Evolutionary conservation across 2,797 vertebrate species (phyloP), one percentile per base, ranked within the genome.

Genomic region (Myotis daubentonii): DNA sequence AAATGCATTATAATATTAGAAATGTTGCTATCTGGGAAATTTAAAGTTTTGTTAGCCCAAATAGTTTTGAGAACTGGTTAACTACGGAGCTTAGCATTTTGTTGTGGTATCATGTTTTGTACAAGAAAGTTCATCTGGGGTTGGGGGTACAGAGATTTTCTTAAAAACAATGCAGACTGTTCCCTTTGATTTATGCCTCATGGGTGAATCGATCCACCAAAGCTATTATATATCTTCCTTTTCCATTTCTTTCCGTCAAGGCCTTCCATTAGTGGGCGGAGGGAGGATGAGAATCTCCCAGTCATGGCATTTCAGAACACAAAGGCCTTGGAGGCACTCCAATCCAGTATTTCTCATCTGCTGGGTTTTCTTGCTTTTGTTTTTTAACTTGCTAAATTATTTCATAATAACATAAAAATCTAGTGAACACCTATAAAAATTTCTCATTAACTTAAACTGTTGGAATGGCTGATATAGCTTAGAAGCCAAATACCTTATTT

Each of bases 121-220:
- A 38, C 68, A 36, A 83, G 72, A 55, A 94, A 60, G 87, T 80
- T 95, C 70, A 88, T 80, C 28, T 85, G 55, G 33, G 36, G 49
- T 87, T 95, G 53, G 51, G 17, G 8, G n/a, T 89, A 62, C 78
- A 88, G 51, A 94, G 89, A 92, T 95, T 95, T 97, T 96, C 91
- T 89, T 92, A 94, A 95, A 97, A 93, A 94, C 60, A 96, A 95
- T 91, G 57, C 60, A 91, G 65, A 76, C 51, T 83, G 89, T 96
- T 89, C 17, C 6, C 94, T 97, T 95, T 95, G 95, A 96, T 97
- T 97, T 96, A 96, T 96, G 83, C 20, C 49, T 85, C 87, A 83
- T 23, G 47, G 76, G 80, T 78, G 65, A 95, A 95, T 97, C 2
- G 74, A 96, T 90, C 87, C 49, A 55, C 53, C 30, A 81, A 53